Evolutionary conservation across 2,888 invertebrate species (phyloP).

Genomic region (Eilema caniola): DNA sequence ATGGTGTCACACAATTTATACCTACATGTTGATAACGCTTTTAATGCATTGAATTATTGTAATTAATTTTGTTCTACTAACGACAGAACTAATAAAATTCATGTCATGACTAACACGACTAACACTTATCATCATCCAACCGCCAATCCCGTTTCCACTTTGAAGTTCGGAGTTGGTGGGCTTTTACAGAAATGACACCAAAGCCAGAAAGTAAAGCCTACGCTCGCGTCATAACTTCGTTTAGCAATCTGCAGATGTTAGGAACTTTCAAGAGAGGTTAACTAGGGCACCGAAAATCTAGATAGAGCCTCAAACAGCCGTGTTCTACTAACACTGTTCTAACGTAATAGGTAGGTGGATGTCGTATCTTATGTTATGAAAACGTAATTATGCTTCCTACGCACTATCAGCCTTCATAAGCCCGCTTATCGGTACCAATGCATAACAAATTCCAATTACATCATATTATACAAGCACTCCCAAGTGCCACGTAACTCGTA

Average conservation of each 20-base stretch:
- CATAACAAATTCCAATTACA: constrained; percentile 74
- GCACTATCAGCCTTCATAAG: constrained; percentile 39
- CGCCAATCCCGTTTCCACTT: neutral
- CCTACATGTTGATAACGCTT: constrained; percentile 54
- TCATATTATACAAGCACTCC: constrained; percentile 72
- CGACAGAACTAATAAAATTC: neutral
- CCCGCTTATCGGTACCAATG: constrained; percentile 50
- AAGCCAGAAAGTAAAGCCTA: neutral
- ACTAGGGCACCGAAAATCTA: neutral
- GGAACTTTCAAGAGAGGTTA: neutral
- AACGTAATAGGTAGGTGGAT: constrained; percentile 21
- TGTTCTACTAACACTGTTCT: constrained; percentile 32
- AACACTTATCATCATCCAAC: too few relatives aligned
- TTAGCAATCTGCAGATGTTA: neutral
- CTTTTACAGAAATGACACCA: neutral
- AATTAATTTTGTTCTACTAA: constrained; percentile 31
- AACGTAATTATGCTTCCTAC: constrained; percentile 38
- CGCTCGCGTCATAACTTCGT: neutral
- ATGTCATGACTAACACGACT: neutral
- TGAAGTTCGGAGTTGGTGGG: neutral
- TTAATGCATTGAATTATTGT: constrained; percentile 41
- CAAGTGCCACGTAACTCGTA: constrained; percentile 71
- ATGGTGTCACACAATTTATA: constrained; percentile 45
- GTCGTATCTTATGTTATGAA: constrained; percentile 37
- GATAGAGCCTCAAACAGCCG: neutral